These are phyloP conservation scores for Trogon melanurus DNA, from an alignment of 2,113 vertebrate genomes.

Conservation along the genomic window DNA sequence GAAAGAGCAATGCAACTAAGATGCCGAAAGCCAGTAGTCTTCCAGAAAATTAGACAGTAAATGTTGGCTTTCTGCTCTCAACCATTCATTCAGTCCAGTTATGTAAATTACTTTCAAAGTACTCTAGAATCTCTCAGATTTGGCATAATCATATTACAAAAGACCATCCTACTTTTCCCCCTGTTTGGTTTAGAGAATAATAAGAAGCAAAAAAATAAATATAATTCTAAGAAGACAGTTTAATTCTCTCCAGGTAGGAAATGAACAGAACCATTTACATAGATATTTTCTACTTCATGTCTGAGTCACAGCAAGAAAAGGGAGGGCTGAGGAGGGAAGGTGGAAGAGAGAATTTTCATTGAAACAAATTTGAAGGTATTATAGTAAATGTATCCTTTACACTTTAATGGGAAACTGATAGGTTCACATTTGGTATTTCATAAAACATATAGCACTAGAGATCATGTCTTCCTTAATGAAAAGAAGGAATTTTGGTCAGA, in stretches of 20 bases:
- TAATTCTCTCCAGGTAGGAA: background rate
- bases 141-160: background rate
- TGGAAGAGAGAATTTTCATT: background rate
- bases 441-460: background rate
- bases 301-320: background rate
- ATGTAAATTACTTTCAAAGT: background rate
- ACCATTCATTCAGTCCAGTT: background rate
- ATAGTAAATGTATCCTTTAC: background rate
- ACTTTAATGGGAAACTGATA: background rate
- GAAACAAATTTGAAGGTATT: background rate
- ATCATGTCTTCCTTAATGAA: background rate
- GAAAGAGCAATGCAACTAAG: background rate
- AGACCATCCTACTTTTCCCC: background rate
- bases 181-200: constrained; percentile 2
- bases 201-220: background rate
- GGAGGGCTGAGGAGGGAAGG: background rate
- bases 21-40: background rate
- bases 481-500: background rate
- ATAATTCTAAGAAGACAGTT: background rate
- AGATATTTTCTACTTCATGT: background rate
- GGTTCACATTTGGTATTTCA: background rate
- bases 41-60: background rate
- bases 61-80: background rate
- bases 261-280: background rate
- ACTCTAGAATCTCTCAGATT: background rate